Evolutionary conservation across 2,797 vertebrate species (phyloP).

Genomic region (Eremophila alpestris): DNA sequence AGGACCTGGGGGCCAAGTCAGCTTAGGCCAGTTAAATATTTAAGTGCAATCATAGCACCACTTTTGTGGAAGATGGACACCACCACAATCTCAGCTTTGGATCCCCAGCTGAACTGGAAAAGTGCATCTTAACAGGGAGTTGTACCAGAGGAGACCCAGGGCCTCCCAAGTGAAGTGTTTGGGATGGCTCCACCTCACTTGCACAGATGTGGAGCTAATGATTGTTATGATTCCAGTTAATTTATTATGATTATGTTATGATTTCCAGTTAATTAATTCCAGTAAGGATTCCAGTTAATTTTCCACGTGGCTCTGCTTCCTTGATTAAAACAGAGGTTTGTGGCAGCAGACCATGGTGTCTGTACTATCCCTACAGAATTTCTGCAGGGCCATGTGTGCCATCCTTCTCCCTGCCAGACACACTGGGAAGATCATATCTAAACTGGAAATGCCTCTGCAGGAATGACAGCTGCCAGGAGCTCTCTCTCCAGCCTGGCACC

Average conservation of each 20-base stretch:
- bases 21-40: neutral
- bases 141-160: neutral
- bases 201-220: neutral
- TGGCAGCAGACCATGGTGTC: rapidly evolving
- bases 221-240: neutral
- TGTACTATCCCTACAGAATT: neutral
- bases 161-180: neutral
- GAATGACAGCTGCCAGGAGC: neutral
- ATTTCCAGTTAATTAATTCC: too few species aligned
- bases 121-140: neutral
- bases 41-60: neutral
- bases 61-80: neutral
- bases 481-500: neutral
- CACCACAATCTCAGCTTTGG: too few species aligned
- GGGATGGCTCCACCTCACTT: neutral
- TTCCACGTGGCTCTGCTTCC: neutral
- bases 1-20: neutral
- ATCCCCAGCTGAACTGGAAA: neutral
- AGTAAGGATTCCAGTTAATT: neutral
- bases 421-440: rapidly evolving
- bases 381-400: neutral
- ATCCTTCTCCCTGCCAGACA: neutral
- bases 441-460: neutral
- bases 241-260: too few species aligned
- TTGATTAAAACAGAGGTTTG: neutral